phyloP scores from a whole-genome alignment of 2,113 vertebrate genomes.

The Microtus richardsoni region DNA sequence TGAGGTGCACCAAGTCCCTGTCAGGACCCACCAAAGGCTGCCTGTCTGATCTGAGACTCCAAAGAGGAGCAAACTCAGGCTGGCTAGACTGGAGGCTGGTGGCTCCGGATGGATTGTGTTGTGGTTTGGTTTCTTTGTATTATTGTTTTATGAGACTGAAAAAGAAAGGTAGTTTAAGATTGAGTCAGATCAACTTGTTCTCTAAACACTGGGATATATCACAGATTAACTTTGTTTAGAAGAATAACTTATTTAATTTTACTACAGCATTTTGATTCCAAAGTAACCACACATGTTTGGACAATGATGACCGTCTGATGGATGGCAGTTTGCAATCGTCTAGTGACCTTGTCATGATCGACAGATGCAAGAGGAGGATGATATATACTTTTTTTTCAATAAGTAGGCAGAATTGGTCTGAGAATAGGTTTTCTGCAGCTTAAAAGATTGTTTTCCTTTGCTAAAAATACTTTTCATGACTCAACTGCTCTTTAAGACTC shows the following conservation, averaged over 20 bases:
- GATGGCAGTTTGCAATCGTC: neutral
- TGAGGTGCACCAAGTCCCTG: neutral
- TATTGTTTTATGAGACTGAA: neutral
- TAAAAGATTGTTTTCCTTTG: neutral
- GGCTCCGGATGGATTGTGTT: no score
- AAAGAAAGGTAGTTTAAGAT: neutral
- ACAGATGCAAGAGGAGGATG: neutral
- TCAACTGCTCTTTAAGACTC: conserved; percentile 5
- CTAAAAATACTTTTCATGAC: conserved; percentile 41
- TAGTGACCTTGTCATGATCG: neutral
- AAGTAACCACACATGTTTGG: neutral
- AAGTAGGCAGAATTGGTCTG: neutral
- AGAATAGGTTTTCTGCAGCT: neutral
- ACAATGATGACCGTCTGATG: neutral
- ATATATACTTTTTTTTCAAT: neutral
- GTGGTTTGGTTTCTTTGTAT: neutral
- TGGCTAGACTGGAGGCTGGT: accelerated
- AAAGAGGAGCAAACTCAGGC: neutral
- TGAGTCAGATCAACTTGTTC: neutral
- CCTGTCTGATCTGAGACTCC: neutral
- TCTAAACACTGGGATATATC: neutral
- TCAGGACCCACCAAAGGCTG: neutral
- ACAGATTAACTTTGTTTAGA: conserved; percentile 50
- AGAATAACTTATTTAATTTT: neutral
- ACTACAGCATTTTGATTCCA: neutral